phyloP scores from a whole-genome alignment of 2,113 vertebrate genomes.

The Platichthys stellatus region DNA sequence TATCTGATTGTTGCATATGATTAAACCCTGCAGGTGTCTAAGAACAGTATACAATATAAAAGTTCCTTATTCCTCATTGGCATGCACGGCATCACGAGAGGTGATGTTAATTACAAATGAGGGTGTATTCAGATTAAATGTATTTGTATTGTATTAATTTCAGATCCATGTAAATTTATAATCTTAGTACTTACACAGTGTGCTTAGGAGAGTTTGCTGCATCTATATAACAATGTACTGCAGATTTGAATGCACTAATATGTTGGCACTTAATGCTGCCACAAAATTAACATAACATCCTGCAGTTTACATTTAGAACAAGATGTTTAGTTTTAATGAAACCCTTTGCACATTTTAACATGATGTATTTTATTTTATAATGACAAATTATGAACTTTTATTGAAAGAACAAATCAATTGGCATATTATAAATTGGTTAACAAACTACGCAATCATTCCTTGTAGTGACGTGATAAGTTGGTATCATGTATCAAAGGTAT shows the following conservation, averaged over 20 bases:
- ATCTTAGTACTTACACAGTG: not conserved
- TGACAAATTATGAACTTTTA: too few species aligned
- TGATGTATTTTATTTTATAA: too few species aligned
- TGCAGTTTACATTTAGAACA: not conserved
- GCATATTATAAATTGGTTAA: too few species aligned
- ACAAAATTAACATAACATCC: not conserved
- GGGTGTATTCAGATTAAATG: not conserved
- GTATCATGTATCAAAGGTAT: too few species aligned
- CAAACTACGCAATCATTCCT: not conserved
- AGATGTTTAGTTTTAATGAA: not conserved
- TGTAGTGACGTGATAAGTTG: too few species aligned
- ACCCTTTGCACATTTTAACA: too few species aligned
- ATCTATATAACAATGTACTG: not conserved
- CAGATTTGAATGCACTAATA: too few species aligned
- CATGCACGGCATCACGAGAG: slow-evolving; percentile 6
- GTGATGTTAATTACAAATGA: slow-evolving; percentile 1
- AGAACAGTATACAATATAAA: slow-evolving; percentile 42
- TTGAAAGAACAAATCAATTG: too few species aligned
- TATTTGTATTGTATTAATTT: not conserved
- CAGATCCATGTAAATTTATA: not conserved
- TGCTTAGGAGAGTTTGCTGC: not conserved
- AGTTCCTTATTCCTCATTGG: slow-evolving; percentile 16
- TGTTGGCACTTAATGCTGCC: too few species aligned
- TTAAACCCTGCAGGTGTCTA: slow-evolving; percentile 51
- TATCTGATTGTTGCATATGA: slow-evolving; percentile 66